Evolutionary conservation across 1,140 invertebrate species (phyloP), one percentile per base, ranked within the genome.

Genomic region (Leucophenga varia): DNA sequence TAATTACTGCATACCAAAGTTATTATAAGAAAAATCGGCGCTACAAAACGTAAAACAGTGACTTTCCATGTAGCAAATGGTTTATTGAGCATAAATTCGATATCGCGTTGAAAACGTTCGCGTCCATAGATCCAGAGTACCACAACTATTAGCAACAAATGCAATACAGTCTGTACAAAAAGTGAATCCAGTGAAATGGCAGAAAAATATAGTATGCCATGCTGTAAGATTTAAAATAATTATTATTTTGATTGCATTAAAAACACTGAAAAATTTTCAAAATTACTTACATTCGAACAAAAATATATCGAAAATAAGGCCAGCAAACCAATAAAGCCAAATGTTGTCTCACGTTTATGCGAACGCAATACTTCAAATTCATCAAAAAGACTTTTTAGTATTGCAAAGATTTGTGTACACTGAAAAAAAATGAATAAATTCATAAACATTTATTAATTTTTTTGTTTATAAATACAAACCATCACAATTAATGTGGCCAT

Each of bases 31-130:
- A 32, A 36, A n/a, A 56, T 25, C n/a, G 50, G 49, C 21, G 46
- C 43, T 10, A 56, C 38, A 49, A 52, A 56, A 31, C 54, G 32
- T 8, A 56, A 28, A 2, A 53, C 25, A 43, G 45, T 53, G 17
- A 56, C 28, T 43, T 49, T 48, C 50, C 49, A 56, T 17, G 54
- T 56, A 13, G 49, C 79, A 1, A 90, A 79, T 44, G 82, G 81
- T 51, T 81, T 76, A 6, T 85, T 83, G 3, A 87, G 80, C 89
- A 91, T 91, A 55, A 86, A 85, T 65, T 88, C 78, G 1, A 91
- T 77, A 59, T 91, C 88, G 32, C 78, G 70, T 30, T 80, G 79
- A 40, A 90, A 84, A 50, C 84, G 81, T 12, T 82, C 76, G 19
- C 79, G 78, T 73, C 87, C 87, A 64, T 90, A 91, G 10, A 84